Evolutionary conservation across 2,888 invertebrate genomes (phyloP).

Genomic region (Lepidochitona cinerea): DNA sequence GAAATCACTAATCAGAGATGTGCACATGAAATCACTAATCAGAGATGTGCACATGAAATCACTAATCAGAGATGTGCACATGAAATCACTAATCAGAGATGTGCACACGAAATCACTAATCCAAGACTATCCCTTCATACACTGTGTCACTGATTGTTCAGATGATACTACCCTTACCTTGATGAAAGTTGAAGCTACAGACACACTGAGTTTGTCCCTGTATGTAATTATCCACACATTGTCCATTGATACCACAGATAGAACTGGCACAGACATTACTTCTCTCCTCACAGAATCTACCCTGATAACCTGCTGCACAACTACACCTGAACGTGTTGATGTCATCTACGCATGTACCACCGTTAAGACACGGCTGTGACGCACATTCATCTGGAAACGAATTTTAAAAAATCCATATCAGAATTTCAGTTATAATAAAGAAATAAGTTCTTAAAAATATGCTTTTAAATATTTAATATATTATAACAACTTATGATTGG

Average conservation of each 20-base stretch:
- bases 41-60: no score
- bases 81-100: no score
- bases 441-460: no score
- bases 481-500: no score
- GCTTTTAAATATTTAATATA: no score
- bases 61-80: no score
- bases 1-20: no score
- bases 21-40: no score
- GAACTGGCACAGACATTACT: conserved; percentile 39
- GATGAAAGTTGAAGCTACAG: neutral
- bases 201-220: neutral
- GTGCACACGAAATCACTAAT: no score
- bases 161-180: neutral
- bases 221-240: conserved; percentile 17
- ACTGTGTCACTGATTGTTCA: no score
- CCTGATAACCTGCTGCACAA: conserved; percentile 7
- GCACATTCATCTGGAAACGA: conserved; percentile 5
- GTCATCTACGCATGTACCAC: conserved; percentile 7
- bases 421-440: no score
- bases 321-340: neutral
- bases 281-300: conserved; percentile 4
- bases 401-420: neutral
- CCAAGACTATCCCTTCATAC: no score
- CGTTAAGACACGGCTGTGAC: conserved; percentile 8
- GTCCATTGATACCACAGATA: conserved; percentile 44